phyloP scores from a whole-genome alignment of 2,888 invertebrate genomes.

The Melinopterus prodromus region DNA sequence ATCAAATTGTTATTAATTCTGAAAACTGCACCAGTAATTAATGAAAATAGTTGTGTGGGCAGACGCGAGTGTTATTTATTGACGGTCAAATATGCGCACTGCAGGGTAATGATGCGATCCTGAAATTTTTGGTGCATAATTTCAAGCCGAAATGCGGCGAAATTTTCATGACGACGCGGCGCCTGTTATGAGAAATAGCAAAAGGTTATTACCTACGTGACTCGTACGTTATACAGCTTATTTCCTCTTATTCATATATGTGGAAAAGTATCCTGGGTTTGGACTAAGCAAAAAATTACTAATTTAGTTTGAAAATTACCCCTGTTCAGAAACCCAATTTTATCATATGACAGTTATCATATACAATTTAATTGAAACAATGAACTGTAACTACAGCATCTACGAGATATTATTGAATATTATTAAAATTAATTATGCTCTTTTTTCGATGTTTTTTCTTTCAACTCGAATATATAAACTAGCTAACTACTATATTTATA shows the following conservation, averaged over 20 bases:
- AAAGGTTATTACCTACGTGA: background rate
- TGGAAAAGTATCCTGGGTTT: background rate
- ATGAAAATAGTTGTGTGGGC: slow-evolving; percentile 32
- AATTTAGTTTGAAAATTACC: no score
- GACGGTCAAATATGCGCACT: slow-evolving; percentile 42
- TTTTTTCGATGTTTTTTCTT: no score
- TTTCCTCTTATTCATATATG: background rate
- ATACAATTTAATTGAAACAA: no score
- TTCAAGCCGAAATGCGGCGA: slow-evolving; percentile 18
- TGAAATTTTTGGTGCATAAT: slow-evolving; percentile 29
- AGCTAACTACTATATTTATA: no score
- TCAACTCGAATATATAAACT: no score
- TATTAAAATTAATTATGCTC: no score
- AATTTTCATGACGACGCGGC: background rate
- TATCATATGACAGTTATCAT: no score
- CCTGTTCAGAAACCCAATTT: no score
- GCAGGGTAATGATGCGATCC: slow-evolving; percentile 23
- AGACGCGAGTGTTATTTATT: slow-evolving; percentile 40
- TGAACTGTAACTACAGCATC: no score
- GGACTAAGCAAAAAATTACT: background rate
- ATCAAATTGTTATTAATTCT: slow-evolving; percentile 27
- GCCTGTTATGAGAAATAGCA: background rate
- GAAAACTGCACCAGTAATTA: slow-evolving; percentile 30
- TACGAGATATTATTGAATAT: no score
- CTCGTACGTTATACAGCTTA: background rate